Base-by-base conservation (phyloP, 64 coral and sea anemone genomes). In the Montipora foliosa region DNA sequence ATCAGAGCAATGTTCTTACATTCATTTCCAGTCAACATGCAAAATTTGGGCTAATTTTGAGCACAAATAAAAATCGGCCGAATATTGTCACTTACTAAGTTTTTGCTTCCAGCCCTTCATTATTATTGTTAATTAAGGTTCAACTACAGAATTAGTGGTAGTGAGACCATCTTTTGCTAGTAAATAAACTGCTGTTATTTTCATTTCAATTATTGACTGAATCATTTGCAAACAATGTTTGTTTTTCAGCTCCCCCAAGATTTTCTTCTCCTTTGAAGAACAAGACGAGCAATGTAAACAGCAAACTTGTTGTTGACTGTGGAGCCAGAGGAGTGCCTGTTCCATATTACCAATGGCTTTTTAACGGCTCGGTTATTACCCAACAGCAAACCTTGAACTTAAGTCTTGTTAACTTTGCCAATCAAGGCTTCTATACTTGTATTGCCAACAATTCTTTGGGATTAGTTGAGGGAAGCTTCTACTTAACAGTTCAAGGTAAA, bases 381-480 rank as follows among this genome's bases (percentile, higher is more conserved):
- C 48, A 1, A 50, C 7, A 60, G 48, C 83, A 78, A 61, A 79
- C 14, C 22, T 44, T 98, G 4, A 61, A 12, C n/a, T 70, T 98
- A 9, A 49, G 71, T 25, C 47, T 84, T 6, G 49, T 98, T 19
- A 62, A 14, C 45, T 70, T 68, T 78, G 58, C 0, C 52, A 44
- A 89, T 72, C 75, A 92, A 88, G 96, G 96, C 48, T 89, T 79
- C 71, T 98, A 98, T 76, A 91, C 74, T 8, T 98, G 96, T 15
- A 5, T 51, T 80, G 92, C 81, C 3, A 95, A 98, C 83, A 98
- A 98, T 74, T 86, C 66, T 70, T 50, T 86, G 17, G 82, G 82
- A 72, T 85, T 29, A 72, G 82, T 46, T 72, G 19, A 69, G 67
- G 82, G 82, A 15, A 52, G 46, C 17, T 73, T 86, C 82, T 86